These are phyloP conservation scores for Orthonychiurus folsomi DNA, from an alignment of 2,888 invertebrate species.

Conservation along the genomic window DNA sequence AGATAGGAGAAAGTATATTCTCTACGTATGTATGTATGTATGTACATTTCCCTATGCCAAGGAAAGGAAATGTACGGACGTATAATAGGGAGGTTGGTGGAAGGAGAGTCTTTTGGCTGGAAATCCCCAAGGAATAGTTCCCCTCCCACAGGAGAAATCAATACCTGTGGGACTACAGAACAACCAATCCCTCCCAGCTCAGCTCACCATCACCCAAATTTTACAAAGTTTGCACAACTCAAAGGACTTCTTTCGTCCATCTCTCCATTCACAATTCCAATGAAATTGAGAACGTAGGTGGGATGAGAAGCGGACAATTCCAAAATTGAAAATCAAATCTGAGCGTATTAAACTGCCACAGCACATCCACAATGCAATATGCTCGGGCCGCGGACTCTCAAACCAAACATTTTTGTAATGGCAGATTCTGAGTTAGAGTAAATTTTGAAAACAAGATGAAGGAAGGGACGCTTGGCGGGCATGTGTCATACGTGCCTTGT, in stretches of 20 bases:
- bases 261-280: neutral
- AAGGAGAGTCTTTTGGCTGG: constrained; percentile 23
- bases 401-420: too few relatives aligned
- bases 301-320: too few relatives aligned
- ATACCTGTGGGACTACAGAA: constrained; percentile 39
- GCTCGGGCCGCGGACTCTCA: too few relatives aligned
- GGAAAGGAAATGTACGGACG: constrained; percentile 4
- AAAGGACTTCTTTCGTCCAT: neutral
- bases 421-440: too few relatives aligned
- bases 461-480: too few relatives aligned
- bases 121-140: constrained; percentile 33
- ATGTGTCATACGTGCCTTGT: too few relatives aligned
- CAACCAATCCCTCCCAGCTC: constrained; percentile 14
- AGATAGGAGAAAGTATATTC: neutral
- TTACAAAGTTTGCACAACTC: constrained; percentile 4
- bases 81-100: constrained; percentile 17
- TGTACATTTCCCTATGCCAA: neutral
- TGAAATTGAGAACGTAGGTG: neutral
- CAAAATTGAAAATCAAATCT: too few relatives aligned
- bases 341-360: too few relatives aligned
- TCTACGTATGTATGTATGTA: neutral
- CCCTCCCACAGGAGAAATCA: constrained; percentile 40
- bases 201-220: neutral
- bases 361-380: too few relatives aligned
- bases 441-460: too few relatives aligned